phyloP scores from a whole-genome alignment of 2,113 vertebrate species.

The Lepidothrix coronata region DNA sequence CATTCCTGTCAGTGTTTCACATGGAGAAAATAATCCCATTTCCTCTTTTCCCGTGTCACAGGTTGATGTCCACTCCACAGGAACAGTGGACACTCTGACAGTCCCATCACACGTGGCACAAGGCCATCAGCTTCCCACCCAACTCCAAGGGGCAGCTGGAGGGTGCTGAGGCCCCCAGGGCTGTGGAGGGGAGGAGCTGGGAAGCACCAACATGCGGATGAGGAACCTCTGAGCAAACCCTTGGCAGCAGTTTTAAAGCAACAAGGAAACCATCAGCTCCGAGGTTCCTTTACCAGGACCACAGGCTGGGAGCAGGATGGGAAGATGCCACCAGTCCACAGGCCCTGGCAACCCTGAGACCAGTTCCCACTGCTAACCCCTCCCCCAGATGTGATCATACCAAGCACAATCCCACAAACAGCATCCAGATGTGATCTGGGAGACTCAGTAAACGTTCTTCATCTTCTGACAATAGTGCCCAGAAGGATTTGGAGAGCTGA shows the following conservation, averaged over 20 bases:
- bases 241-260: not conserved
- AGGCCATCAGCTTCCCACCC: not conserved
- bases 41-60: not conserved
- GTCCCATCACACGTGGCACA: not conserved
- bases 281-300: not conserved
- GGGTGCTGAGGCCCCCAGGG: not conserved
- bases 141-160: rapidly evolving
- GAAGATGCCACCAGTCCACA: not conserved
- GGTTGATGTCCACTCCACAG: not conserved
- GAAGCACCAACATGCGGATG: not conserved
- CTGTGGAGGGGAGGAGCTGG: not conserved
- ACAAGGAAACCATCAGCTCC: not conserved
- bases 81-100: not conserved
- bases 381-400: not conserved
- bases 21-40: not conserved
- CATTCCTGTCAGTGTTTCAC: not conserved
- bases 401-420: not conserved
- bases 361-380: not conserved
- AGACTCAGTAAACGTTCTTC: not conserved
- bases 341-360: not conserved
- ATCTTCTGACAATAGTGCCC: slow-evolving; percentile 17
- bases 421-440: slow-evolving; percentile 3
- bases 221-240: not conserved
- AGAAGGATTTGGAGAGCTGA: slow-evolving; percentile 17
- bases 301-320: not conserved